Evolutionary conservation across 2,888 invertebrate genomes (phyloP).

Genomic region (Scotopteryx bipunctaria): DNA sequence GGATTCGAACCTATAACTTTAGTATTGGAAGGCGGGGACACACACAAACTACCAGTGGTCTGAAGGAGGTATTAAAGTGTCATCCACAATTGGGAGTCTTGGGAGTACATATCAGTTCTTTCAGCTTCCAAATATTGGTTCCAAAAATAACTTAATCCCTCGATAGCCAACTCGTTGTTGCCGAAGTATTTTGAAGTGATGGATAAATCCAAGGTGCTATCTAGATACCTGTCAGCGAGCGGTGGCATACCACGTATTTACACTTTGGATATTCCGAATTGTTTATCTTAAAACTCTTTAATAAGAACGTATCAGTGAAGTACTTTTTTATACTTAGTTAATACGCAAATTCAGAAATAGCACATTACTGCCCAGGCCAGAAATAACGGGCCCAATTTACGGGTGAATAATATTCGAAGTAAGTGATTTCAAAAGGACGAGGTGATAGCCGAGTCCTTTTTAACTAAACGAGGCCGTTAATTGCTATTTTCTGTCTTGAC

Average conservation of each 20-base stretch:
- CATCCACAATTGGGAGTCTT: slow-evolving; percentile 6
- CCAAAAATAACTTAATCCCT: slow-evolving; percentile 20
- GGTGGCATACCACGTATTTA: not conserved
- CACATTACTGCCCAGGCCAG: no score
- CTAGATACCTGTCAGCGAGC: slow-evolving; percentile 8
- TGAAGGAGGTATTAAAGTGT: not conserved
- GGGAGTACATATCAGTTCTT: slow-evolving; percentile 18
- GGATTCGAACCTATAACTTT: no score
- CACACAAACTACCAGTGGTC: not conserved
- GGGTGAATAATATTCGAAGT: no score
- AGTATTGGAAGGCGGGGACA: no score
- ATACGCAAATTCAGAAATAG: no score
- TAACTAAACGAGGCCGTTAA: no score
- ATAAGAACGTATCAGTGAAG: no score
- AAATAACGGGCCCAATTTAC: no score
- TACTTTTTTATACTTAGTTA: no score
- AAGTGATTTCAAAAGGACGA: no score
- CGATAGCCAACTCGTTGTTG: not conserved
- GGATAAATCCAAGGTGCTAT: slow-evolving; percentile 7
- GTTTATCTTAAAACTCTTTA: not conserved
- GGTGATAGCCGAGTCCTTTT: no score
- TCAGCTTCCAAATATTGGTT: slow-evolving; percentile 24
- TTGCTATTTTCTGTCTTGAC: no score
- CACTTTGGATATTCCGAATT: not conserved
- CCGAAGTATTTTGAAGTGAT: slow-evolving; percentile 13